Evolutionary conservation across 2,888 invertebrate genomes (phyloP), one percentile per base, ranked within the genome.

Genomic region (Agonopterix heracliana): DNA sequence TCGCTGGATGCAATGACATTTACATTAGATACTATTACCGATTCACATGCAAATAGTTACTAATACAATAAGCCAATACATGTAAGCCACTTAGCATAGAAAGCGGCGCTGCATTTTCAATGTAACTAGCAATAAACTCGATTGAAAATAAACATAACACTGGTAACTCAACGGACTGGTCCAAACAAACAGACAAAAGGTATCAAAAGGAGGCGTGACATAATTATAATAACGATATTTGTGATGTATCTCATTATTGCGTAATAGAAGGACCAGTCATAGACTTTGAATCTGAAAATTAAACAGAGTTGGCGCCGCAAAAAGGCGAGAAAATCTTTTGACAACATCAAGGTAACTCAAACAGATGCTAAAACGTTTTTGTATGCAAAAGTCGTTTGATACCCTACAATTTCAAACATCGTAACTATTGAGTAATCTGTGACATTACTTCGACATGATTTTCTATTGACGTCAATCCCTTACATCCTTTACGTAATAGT

Each of bases 121-220:
- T 64, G 66, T 44, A 42, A 44, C 44, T 34, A 34, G 44, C 71
- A 69, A 73, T 68, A 74, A 72, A 75, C 70, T 66, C 67, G 67
- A 74, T 73, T 64, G 64, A 71, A 68, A 74, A 80, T 71, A 74
- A 78, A 78, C 74, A 69, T 59, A 61, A 60, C 63, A 69, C 66
- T 64, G 61, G 68, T 64, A 71, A 74, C 69, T 61, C 61, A 61
- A 63, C 64, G 54, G 56, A 67, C 67, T 59, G 55, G 68, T 59
- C 54, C 62, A 57, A 68, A 68, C 70, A 71, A 74, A 74, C 73
- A 71, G 71, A 73, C 71, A 77, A 77, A 73, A 74, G 71, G 74
- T 78, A 77, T 75, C 71, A 79, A 78, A 76, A 81, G 69, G 70
- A 64, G 80, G 80, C 81, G 79, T 78, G 63, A 74, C 67, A 58